These are phyloP conservation scores for Carpatolechia fugitivella DNA, from an alignment of 2,888 invertebrate species.

Conservation along the genomic window DNA sequence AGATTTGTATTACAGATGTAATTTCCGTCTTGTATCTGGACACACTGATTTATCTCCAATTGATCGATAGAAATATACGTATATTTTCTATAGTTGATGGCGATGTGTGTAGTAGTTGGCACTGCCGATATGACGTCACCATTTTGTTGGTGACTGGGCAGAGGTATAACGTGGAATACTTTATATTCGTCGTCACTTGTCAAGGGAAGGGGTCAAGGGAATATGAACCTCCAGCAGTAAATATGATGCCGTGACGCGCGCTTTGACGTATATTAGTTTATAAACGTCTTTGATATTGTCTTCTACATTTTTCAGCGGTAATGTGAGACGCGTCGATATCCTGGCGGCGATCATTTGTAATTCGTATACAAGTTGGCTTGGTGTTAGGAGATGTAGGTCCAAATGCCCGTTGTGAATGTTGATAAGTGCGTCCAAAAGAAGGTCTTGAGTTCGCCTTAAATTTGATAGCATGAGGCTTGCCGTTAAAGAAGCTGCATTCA, in stretches of 20 bases:
- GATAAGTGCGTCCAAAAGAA: background rate
- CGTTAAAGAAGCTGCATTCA: background rate
- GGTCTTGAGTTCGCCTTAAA: background rate
- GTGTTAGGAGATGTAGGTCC: background rate
- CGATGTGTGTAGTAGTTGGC: background rate
- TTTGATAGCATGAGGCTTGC: background rate
- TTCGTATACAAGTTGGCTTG: background rate
- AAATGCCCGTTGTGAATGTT: background rate
- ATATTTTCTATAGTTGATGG: background rate
- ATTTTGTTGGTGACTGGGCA: background rate
- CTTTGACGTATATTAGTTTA: background rate
- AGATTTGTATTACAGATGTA: constrained; percentile 6
- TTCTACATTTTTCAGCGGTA: background rate
- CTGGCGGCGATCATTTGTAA: background rate
- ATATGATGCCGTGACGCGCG: background rate
- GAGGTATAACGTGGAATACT: background rate
- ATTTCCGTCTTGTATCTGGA: background rate
- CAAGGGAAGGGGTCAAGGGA: background rate
- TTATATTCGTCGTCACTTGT: constrained; percentile 2
- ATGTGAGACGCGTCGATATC: background rate
- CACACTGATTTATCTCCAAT: constrained; percentile 3
- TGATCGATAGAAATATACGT: background rate
- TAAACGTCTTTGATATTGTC: background rate
- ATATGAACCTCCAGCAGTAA: constrained; percentile 5
- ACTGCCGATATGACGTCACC: background rate